Conservation (phyloP, 2,797 vertebrate genomes). For the Philypnodon macrostomus region DNA sequence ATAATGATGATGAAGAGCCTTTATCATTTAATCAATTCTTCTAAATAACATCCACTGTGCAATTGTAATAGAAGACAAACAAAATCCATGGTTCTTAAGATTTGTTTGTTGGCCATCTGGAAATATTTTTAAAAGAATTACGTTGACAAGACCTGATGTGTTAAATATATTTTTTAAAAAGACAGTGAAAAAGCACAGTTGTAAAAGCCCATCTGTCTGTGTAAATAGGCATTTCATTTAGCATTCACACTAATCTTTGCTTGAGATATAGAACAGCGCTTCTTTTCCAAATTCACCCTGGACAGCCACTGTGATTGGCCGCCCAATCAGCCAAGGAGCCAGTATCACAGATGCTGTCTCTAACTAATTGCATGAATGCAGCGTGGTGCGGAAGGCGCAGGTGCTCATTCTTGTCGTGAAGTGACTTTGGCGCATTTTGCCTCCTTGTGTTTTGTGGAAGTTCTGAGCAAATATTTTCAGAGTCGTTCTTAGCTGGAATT, state of each 20-base stretch:
- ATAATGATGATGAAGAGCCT: no score
- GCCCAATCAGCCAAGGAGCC: constrained; percentile 44
- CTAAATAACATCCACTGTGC: neutral
- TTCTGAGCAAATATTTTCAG: constrained; percentile 29
- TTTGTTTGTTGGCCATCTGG: constrained; percentile 4
- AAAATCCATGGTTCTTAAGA: constrained; percentile 10
- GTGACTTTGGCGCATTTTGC: constrained; percentile 19
- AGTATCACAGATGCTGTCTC: constrained; percentile 53
- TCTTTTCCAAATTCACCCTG: constrained; percentile 38
- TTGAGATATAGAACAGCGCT: constrained; percentile 27
- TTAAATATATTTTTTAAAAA: constrained; percentile 16
- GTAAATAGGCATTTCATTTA: constrained; percentile 28
- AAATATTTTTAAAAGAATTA: neutral
- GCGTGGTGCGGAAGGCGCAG: constrained; percentile 25
- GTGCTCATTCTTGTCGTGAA: constrained; percentile 38
- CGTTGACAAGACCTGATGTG: constrained; percentile 15
- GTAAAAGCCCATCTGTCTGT: constrained; percentile 27
- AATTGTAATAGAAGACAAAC: constrained; percentile 10
- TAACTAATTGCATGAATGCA: constrained; percentile 45
- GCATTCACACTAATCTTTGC: constrained; percentile 31
- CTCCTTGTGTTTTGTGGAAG: constrained; percentile 26
- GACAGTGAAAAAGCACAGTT: constrained; percentile 8
- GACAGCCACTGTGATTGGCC: constrained; percentile 43
- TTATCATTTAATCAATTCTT: no score
- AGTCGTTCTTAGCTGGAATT: constrained; percentile 11